phyloP scores from a whole-genome alignment of 2,888 invertebrate genomes.

The Stenurella melanura region DNA sequence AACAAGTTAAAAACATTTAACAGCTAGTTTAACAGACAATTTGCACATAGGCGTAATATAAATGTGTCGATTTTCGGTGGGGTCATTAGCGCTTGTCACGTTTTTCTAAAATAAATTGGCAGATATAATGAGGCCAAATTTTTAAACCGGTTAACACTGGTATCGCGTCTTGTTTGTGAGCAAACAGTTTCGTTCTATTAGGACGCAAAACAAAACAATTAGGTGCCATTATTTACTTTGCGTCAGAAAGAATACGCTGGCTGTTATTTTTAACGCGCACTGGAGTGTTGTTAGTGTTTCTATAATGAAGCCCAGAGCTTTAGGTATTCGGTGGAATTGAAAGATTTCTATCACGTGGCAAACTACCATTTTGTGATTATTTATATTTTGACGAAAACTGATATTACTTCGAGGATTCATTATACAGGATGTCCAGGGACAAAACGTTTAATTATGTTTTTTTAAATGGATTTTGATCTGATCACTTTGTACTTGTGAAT shows the following conservation, averaged over 20 bases:
- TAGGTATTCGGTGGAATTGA: not conserved
- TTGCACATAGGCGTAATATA: conserved; percentile 8
- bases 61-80: conserved; percentile 27
- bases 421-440: too few species aligned
- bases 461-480: too few species aligned
- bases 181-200: conserved; percentile 31
- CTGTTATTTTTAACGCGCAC: conserved; percentile 3
- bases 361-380: not conserved
- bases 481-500: too few species aligned
- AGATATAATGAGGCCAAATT: conserved; percentile 34
- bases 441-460: too few species aligned
- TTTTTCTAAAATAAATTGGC: conserved; percentile 43
- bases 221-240: conserved; percentile 36
- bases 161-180: conserved; percentile 22
- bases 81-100: conserved; percentile 34
- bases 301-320: not conserved
- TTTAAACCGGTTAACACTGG: conserved; percentile 37
- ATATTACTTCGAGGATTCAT: too few species aligned
- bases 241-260: conserved; percentile 21
- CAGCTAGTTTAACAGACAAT: not conserved
- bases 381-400: not conserved
- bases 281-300: not conserved
- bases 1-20: conserved; percentile 11
- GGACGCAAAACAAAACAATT: conserved; percentile 41
- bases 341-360: not conserved